These are phyloP conservation scores for Zapornia atra DNA, from an alignment of 2,113 vertebrate genomes.

Conservation along the genomic window DNA sequence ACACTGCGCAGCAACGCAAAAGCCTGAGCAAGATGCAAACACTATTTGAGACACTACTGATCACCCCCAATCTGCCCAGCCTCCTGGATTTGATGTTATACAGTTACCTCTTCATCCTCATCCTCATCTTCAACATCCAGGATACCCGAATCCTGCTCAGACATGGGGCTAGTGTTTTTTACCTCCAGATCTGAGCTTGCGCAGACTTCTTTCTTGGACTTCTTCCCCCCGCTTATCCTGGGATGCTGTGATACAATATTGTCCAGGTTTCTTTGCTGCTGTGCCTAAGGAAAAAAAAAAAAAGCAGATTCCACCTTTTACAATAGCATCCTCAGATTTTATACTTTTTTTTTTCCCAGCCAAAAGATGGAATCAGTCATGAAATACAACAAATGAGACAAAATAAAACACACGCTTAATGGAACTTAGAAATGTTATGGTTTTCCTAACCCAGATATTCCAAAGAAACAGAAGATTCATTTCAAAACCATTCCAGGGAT, in stretches of 20 bases:
- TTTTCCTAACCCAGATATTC: background rate
- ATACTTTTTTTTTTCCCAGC: background rate
- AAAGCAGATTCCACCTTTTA: background rate
- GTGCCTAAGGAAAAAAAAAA: constrained; percentile 78
- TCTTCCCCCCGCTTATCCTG: constrained; percentile 77
- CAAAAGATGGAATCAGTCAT: background rate
- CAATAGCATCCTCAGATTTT: rapidly evolving
- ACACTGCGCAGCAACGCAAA: rapidly evolving
- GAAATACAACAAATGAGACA: background rate
- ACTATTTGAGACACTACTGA: rapidly evolving
- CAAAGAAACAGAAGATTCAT: background rate
- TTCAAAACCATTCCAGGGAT: background rate
- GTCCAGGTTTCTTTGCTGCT: constrained; percentile 90
- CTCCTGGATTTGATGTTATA: background rate
- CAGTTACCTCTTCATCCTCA: constrained; percentile 87
- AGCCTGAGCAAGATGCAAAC: rapidly evolving
- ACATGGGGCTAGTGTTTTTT: constrained; percentile 84
- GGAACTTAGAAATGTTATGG: background rate
- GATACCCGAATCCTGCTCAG: constrained; percentile 91
- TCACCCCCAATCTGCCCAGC: background rate
- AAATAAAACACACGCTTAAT: background rate
- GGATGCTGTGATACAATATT: constrained; percentile 83
- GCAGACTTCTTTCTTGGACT: constrained; percentile 77
- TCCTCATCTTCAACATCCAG: constrained; percentile 94
- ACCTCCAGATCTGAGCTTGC: constrained; percentile 75